Evolutionary conservation across 2,888 invertebrate species (phyloP).

Genomic region (Diadegma fenestrale): DNA sequence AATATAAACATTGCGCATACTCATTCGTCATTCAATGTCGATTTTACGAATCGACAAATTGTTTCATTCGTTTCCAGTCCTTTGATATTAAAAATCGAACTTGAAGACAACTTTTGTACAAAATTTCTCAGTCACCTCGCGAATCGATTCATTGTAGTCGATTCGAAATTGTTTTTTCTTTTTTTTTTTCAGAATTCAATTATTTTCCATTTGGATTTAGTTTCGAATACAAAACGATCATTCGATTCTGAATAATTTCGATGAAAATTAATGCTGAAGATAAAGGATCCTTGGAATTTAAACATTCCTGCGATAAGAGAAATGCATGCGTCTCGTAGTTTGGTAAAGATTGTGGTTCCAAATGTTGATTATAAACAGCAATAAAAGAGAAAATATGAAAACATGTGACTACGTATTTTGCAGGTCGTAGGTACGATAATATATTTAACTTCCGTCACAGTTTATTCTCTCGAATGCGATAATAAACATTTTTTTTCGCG

Average conservation of each 20-base stretch:
- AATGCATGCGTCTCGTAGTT: background rate
- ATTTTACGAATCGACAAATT: background rate
- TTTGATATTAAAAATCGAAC: background rate
- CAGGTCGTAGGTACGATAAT: background rate
- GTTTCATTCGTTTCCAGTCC: background rate
- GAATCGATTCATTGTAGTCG: too few species aligned
- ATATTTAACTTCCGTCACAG: conserved; percentile 29
- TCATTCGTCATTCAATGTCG: background rate
- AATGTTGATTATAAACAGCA: background rate
- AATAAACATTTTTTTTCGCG: conserved; percentile 6
- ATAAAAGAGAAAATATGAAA: background rate
- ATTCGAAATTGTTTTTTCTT: too few species aligned
- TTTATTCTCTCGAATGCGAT: conserved; percentile 30
- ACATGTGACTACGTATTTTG: conserved; percentile 4
- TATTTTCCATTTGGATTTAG: background rate
- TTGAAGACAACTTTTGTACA: background rate
- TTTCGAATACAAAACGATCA: background rate
- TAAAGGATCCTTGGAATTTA: background rate
- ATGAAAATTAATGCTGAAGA: background rate
- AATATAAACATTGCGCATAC: background rate
- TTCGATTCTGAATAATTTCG: background rate
- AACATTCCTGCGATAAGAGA: background rate
- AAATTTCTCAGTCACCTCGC: background rate
- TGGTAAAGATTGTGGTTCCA: background rate
- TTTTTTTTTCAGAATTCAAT: too few species aligned